Evolutionary conservation across 2,888 invertebrate genomes (phyloP), one percentile per base, ranked within the genome.

Genomic region (Drosophila demipolita): DNA sequence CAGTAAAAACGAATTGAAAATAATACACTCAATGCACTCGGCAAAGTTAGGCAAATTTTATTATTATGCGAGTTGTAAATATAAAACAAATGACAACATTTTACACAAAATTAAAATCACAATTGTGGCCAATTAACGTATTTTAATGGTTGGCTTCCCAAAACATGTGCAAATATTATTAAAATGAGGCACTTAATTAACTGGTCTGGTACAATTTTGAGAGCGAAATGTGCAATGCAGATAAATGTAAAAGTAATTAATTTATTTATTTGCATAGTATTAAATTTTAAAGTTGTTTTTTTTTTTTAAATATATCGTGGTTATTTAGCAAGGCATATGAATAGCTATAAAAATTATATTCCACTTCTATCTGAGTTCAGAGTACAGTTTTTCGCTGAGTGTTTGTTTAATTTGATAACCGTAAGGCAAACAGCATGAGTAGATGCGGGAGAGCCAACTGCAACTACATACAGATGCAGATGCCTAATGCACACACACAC

Each of bases 401-500:
- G 54, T 26, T 35, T 12, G 50, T 29, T 35, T 50, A 40, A 23
- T 42, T 35, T 66, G 66, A 26, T 36, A 68, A 12, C 54, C 40
- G 33, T 29, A 12, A 20, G 17, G 59, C 60, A 58, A 26, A 32
- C 26, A 42, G 32, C 40, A 62, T 57, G n/a, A 40, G 23, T 33
- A 8, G 48, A 11, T 32, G 52, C 29, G 40, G 26, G 2, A 32
- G 35, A 23, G 23, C 52, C 60, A 48, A 40, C 35, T 35, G 50
- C 52, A 50, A 29, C 53, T 66, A 54, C 35, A 66, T 15, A 15
- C 23, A 26, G 29, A n/a, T 52, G 54, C 58, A 57, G 12, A 26
- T 66, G 63, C 60, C 26, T 54, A 59, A 69, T 58, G 58, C 17
- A 54, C 23, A 20, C 45, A 48, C 42, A 42, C 50, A 45, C 55